phyloP scores from a whole-genome alignment of 2,797 vertebrate genomes.

The Eremophila alpestris region DNA sequence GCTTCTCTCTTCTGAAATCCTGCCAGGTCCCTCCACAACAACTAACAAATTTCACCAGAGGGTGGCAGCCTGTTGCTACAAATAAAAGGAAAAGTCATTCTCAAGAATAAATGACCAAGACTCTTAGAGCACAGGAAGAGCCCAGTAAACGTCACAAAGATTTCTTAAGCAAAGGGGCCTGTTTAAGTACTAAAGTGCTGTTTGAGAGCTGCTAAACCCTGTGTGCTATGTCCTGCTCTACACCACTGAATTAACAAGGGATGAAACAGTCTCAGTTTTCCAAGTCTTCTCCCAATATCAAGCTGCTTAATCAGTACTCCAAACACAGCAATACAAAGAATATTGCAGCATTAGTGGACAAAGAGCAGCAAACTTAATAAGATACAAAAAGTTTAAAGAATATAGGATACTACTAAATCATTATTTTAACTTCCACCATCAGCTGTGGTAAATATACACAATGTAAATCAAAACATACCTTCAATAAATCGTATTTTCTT shows the following conservation, averaged over 20 bases:
- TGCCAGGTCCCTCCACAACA: background rate
- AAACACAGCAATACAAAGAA: background rate
- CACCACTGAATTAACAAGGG: background rate
- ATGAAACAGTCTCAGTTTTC: background rate
- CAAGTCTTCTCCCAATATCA: background rate
- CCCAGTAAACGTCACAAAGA: background rate
- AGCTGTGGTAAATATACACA: background rate
- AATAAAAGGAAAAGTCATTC: background rate
- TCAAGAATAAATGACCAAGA: background rate
- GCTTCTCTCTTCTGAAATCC: background rate
- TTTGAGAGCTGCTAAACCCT: background rate
- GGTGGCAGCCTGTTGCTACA: constrained; percentile 61
- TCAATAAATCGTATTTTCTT: background rate
- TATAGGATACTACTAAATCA: background rate
- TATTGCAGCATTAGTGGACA: background rate
- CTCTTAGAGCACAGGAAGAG: background rate
- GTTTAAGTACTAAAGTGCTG: background rate
- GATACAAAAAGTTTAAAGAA: background rate
- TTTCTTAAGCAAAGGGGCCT: background rate
- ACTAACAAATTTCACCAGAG: constrained; percentile 35
- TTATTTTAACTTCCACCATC: background rate
- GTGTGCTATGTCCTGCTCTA: background rate
- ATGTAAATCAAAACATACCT: background rate
- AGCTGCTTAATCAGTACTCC: background rate
- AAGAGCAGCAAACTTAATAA: background rate